Evolutionary conservation across 2,888 invertebrate species (phyloP).

Genomic region (Lepidonotus clava): DNA sequence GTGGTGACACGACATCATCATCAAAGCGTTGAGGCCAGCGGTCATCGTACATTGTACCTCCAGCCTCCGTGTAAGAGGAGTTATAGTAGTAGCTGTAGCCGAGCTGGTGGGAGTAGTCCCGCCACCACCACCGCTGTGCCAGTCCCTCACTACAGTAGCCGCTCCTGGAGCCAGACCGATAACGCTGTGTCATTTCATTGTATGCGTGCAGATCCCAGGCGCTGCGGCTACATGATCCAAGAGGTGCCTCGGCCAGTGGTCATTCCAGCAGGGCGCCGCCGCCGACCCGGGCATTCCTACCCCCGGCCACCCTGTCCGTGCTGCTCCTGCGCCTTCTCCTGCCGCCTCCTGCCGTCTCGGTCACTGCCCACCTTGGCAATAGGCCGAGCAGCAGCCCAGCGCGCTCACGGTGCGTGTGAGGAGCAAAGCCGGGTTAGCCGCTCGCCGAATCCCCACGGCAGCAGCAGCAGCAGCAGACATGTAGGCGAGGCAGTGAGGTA

Average conservation of each 20-base stretch:
- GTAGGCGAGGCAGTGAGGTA: too few relatives aligned
- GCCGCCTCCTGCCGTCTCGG: neutral
- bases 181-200: neutral
- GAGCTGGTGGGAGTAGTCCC: too few relatives aligned
- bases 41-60: conserved; percentile 31
- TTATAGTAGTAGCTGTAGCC: too few relatives aligned
- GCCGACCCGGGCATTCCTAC: neutral
- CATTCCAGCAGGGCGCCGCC: conserved; percentile 10
- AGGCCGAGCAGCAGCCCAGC: neutral
- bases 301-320: neutral
- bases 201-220: neutral
- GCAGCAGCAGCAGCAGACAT: neutral
- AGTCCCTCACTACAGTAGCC: neutral
- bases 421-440: neutral
- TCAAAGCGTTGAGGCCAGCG: neutral
- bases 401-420: neutral
- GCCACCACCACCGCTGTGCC: neutral
- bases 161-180: neutral
- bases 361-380: neutral
- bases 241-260: neutral
- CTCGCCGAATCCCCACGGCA: neutral
- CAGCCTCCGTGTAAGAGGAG: neutral
- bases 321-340: neutral
- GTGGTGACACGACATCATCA: neutral
- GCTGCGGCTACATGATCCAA: neutral